Base-by-base conservation (phyloP, 1,140 invertebrate species). In the Drosophila prosaltans region DNA sequence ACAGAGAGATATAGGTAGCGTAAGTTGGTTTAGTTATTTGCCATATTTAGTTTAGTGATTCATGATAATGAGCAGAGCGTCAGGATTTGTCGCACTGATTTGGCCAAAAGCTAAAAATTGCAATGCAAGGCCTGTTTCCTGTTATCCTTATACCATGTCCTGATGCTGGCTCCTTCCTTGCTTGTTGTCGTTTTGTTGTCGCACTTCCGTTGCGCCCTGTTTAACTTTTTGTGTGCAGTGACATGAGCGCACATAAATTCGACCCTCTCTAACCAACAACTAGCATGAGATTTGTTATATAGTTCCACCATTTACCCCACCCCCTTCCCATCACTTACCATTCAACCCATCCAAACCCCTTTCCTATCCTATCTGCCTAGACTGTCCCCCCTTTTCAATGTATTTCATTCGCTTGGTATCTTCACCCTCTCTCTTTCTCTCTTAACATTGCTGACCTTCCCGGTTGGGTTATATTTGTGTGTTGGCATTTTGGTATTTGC, bases 141-240 rank as follows among this genome's bases (percentile, higher is more conserved):
- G 75, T 77, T 77, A 74, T 78, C 57, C 45, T 43, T 36, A 62
- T 45, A 36, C 21, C 26, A 66, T 59, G 41, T 60, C 11, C 61
- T 45, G 41, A 24, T 66, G 45, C 48, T 48, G 39, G 45, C 32
- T 55, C 54, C 54, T 48, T 11, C 36, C 16, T 8, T 7, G 1
- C 10, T 2, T 2, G n/a, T 24, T 24, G 32, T 70, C 57, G 73
- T 77, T 51, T 51, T 68, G 70, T 76, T 83, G 83, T 80, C 83
- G 84, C 84, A 88, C 80, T 89, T 88, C 84, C 84, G 85, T 84
- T 79, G 74, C 80, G 85, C 80, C 65, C 85, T 89, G 85, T 89
- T 89, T 89, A 90, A 79, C 84, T 90, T 89, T 89, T 89, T 88
- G 83, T 88, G 82, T 86, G 83, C 83, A 88, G 72, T 77, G 83